Percentiles rank a stretch among this genome's conserved stretches.
phyloP scores from a whole-genome alignment of 2,888 invertebrate species.

The Homarus gammarus region DNA sequence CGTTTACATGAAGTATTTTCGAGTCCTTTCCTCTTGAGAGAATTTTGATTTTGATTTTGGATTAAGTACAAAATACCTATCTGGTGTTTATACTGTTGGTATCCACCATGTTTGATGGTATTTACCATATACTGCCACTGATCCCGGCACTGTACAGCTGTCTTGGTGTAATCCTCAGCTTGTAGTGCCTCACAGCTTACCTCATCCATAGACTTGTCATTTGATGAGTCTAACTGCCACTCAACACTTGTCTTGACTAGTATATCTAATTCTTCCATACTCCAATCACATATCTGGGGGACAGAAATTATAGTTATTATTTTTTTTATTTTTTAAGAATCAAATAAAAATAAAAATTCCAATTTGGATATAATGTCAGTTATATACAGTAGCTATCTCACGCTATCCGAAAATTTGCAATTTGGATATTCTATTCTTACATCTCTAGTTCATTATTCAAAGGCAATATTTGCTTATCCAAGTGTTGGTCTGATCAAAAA shows the following conservation, averaged over 20 bases:
- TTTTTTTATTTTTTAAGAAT: no score
- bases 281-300: conserved; percentile 29
- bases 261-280: conserved; percentile 25
- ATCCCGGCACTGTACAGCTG: neutral
- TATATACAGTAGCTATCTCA: no score
- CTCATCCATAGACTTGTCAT: neutral
- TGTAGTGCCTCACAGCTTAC: neutral
- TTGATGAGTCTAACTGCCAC: neutral
- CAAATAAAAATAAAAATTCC: no score
- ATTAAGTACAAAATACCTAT: conserved; percentile 16
- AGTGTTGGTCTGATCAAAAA: no score
- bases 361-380: no score
- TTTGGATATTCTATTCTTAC: no score
- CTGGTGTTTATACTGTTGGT: conserved; percentile 5
- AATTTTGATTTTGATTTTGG: neutral
- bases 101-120: conserved; percentile 23
- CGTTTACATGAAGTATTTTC: neutral
- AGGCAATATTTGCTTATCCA: no score
- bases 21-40: neutral
- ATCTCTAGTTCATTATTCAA: no score
- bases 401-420: no score
- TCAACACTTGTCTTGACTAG: neutral
- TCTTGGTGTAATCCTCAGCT: neutral
- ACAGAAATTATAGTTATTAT: no score
- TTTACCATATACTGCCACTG: conserved; percentile 35